Percentiles rank a stretch among this genome's conserved stretches.
These are phyloP conservation scores for Trachelus troglodyta DNA, from an alignment of 2,888 invertebrate species.

Conservation along the genomic window DNA sequence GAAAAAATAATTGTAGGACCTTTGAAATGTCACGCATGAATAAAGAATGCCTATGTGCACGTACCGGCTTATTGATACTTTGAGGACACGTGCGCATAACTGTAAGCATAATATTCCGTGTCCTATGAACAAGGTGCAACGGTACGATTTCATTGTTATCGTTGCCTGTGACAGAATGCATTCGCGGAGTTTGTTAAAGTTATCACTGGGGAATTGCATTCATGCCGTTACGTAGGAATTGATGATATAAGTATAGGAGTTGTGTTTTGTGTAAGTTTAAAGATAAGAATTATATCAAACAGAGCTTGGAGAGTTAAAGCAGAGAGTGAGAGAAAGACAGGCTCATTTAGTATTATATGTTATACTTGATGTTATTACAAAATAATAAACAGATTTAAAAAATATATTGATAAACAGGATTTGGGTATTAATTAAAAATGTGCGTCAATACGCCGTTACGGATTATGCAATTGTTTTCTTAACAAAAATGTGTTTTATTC, in stretches of 20 bases:
- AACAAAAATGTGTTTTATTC: background rate
- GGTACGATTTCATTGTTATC: background rate
- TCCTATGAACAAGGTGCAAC: slow-evolving; percentile 19
- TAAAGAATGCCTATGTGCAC: background rate
- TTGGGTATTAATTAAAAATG: background rate
- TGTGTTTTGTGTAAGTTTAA: background rate
- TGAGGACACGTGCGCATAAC: slow-evolving; percentile 31
- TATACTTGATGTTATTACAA: background rate
- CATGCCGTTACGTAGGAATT: background rate
- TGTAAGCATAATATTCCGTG: slow-evolving; percentile 35
- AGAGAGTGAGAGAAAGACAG: background rate
- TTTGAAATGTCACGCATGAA: background rate
- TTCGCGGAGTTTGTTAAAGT: background rate
- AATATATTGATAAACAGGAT: background rate
- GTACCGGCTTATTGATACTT: slow-evolving; percentile 26
- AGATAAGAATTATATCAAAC: background rate
- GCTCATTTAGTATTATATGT: background rate
- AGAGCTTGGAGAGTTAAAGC: background rate
- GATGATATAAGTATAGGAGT: background rate
- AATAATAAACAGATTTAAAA: background rate
- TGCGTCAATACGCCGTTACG: background rate
- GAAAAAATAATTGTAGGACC: background rate
- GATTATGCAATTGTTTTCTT: background rate
- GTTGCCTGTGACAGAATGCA: background rate
- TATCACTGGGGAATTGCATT: background rate